phyloP scores from a whole-genome alignment of 2,113 vertebrate genomes.

The Lota lota region DNA sequence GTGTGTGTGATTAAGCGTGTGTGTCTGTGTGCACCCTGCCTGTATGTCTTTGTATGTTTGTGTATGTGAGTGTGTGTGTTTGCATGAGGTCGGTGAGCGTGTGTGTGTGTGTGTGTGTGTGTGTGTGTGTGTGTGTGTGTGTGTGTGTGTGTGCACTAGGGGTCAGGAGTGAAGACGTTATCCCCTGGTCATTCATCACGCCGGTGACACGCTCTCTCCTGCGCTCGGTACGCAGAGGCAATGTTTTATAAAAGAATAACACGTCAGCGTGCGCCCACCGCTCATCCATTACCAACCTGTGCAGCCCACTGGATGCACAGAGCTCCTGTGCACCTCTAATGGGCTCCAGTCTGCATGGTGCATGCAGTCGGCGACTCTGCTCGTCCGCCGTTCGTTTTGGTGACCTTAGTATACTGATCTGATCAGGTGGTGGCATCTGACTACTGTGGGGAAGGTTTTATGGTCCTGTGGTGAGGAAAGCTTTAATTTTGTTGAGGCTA shows the following conservation, averaged over 20 bases:
- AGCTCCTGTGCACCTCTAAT: not conserved
- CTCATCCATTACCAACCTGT: constrained; percentile 70
- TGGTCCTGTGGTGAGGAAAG: no score
- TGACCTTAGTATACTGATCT: no score
- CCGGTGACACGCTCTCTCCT: constrained; percentile 70
- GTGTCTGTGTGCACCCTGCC: no score
- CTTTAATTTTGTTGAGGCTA: not conserved
- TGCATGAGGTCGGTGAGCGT: no score
- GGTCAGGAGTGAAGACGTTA: constrained; percentile 81
- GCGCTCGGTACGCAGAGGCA: constrained; percentile 69
- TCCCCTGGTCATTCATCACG: constrained; percentile 75
- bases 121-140: constrained; percentile 24
- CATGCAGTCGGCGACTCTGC: no score
- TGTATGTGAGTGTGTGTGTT: no score
- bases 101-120: not conserved
- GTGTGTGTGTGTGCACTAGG: constrained; percentile 48
- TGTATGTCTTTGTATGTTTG: no score
- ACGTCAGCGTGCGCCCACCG: constrained; percentile 65
- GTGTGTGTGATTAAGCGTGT: no score
- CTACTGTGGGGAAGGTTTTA: no score
- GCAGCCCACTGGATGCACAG: not conserved
- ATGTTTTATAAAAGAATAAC: constrained; percentile 81
- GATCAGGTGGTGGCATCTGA: no score
- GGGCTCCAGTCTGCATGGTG: no score
- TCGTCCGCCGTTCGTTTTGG: no score